Base-by-base conservation (phyloP, 2,888 invertebrate species). In the Eudemis profundana region DNA sequence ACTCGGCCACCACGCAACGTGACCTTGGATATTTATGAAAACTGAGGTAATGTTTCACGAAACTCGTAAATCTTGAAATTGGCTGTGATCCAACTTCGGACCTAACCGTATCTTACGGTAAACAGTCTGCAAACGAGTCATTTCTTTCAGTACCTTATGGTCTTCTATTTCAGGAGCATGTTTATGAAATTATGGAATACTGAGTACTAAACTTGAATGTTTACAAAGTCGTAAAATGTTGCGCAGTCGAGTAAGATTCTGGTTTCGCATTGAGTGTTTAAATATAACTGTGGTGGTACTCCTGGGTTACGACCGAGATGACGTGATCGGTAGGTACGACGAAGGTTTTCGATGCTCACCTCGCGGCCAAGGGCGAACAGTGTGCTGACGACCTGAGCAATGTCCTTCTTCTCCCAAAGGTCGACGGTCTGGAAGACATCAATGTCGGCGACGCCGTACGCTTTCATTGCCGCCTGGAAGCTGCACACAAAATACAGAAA, bases 351-450 rank as follows among this genome's bases (percentile, higher is more conserved):
- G 40, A 62, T 71, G 73, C 91, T 93, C 89, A 96, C 96, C 93
- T 95, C 95, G 84, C 97, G 95, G 77, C 97, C 97, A 75, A 98
- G 93, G 64, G 97, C 96, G 86, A 95, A 97, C 69, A 98, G 93
- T 74, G 97, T 96, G 88, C 95, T 96, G 83, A 96, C 95, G 60
- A 98, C 97, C 87, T 95, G 95, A 19, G 95, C 95, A 78, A 97
- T 96, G 89, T 98, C 97, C 89, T 97, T 97, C 94, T 97, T 96
- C 87, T 99, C 99, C 94, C 96, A 99, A 57, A 99, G 94, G 86
- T 99, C 99, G 54, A 98, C 98, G 4, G 99, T 99, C 92, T 98
- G 98, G 95, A 99, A 99, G 61, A 97, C 96, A 87, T 99, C 99
- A 70, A 96, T 94, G 83, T 97, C 97, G 57, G 95, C 90, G 14